These are phyloP conservation scores for Andrena trimmerana DNA, from an alignment of 2,888 invertebrate species.

Conservation along the genomic window DNA sequence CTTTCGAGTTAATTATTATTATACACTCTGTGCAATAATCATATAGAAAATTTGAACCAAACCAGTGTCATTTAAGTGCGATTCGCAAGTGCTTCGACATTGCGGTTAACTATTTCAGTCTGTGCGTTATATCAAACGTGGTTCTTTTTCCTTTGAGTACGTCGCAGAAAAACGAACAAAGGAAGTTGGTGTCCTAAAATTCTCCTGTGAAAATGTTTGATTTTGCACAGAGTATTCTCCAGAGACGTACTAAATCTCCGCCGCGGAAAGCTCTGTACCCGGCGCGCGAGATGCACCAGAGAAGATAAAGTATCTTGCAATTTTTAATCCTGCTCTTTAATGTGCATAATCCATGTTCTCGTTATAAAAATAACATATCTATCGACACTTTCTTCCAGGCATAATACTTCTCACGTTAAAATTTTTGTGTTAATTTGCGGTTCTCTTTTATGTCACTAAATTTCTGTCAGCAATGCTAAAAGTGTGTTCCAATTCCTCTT, in stretches of 20 bases:
- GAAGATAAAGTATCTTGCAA: background rate
- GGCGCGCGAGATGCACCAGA: background rate
- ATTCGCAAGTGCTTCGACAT: background rate
- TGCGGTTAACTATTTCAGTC: background rate
- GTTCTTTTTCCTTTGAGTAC: background rate
- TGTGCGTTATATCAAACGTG: background rate
- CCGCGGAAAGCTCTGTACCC: background rate
- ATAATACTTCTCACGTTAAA: too few species aligned
- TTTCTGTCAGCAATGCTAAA: too few species aligned
- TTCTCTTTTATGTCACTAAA: too few species aligned
- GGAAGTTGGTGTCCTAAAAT: conserved; percentile 11
- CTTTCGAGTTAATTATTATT: too few species aligned
- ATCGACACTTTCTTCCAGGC: too few species aligned
- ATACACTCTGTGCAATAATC: background rate
- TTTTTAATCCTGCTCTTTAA: background rate
- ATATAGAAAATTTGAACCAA: background rate
- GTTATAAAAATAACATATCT: background rate
- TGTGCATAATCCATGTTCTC: background rate
- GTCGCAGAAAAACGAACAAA: background rate
- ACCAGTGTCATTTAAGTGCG: background rate
- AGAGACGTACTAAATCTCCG: conserved; percentile 16
- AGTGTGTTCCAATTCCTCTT: too few species aligned
- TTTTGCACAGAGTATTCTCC: conserved; percentile 8
- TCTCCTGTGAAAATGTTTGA: conserved; percentile 24
- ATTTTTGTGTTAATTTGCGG: too few species aligned